Conservation (phyloP, 2,113 vertebrate species). For the Lagopus leucura region DNA sequence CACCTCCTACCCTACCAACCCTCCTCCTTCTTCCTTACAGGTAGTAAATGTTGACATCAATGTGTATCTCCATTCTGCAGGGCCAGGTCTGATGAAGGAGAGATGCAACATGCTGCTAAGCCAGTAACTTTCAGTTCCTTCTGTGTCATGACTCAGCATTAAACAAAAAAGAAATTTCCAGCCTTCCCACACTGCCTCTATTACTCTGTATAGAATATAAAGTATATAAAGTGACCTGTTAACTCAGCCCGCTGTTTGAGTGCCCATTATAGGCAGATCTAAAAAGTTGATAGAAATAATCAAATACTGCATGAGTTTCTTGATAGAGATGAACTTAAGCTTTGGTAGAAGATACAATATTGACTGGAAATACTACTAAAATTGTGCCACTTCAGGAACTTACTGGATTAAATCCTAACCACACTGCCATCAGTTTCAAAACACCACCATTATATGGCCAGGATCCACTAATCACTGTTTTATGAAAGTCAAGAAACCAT, state of each 20-base stretch:
- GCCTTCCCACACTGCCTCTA: neutral
- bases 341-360: neutral
- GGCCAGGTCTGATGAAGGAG: neutral
- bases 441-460: neutral
- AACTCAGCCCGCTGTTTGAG: neutral
- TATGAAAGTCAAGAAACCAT: neutral
- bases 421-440: neutral
- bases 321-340: fast-evolving
- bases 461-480: fast-evolving
- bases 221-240: neutral
- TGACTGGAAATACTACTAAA: neutral
- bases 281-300: neutral
- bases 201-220: neutral
- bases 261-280: neutral
- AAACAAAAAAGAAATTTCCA: neutral
- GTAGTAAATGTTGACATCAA: neutral
- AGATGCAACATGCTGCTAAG: neutral
- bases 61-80: neutral
- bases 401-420: neutral
- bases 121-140: neutral
- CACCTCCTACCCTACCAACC: no score
- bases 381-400: neutral
- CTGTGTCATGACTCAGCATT: neutral
- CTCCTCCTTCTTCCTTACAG: neutral
- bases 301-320: neutral